phyloP scores from a whole-genome alignment of 2,888 invertebrate genomes.

The Lepidochrysops patricia region DNA sequence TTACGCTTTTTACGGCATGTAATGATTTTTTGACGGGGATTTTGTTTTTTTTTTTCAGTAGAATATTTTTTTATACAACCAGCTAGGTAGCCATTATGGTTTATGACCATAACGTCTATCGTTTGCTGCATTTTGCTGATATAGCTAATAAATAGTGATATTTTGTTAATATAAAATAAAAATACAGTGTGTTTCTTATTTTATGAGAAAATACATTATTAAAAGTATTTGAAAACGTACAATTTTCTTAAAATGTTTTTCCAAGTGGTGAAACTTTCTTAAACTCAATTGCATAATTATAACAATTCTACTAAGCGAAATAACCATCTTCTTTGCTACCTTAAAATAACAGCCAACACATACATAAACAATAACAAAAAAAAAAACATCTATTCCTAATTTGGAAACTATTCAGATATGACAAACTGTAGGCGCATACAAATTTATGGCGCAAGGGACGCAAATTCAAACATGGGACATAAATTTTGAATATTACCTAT shows the following conservation, averaged over 20 bases:
- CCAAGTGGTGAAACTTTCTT: no score
- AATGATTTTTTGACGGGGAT: slow-evolving; percentile 11
- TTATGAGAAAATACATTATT: no score
- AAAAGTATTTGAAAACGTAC: no score
- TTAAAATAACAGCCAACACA: not conserved
- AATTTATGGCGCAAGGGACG: slow-evolving; percentile 54
- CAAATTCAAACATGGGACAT: slow-evolving; percentile 64
- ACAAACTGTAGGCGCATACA: slow-evolving; percentile 31
- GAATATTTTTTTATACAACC: no score
- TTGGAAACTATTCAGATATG: slow-evolving; percentile 20
- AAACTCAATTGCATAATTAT: not conserved
- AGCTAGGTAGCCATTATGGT: no score
- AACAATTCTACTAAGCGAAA: not conserved
- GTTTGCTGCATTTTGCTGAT: no score
- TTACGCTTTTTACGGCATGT: slow-evolving; percentile 42
- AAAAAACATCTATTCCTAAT: slow-evolving; percentile 17
- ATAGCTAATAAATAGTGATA: no score
- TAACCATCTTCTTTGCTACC: no score
- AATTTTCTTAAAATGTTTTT: no score
- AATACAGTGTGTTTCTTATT: no score
- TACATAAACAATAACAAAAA: not conserved
- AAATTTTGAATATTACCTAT: slow-evolving; percentile 71
- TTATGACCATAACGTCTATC: no score
- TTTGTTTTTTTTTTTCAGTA: not conserved
- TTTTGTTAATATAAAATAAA: no score